Evolutionary conservation across 2,113 vertebrate species (phyloP).

Genomic region (Etheostoma cragini): DNA sequence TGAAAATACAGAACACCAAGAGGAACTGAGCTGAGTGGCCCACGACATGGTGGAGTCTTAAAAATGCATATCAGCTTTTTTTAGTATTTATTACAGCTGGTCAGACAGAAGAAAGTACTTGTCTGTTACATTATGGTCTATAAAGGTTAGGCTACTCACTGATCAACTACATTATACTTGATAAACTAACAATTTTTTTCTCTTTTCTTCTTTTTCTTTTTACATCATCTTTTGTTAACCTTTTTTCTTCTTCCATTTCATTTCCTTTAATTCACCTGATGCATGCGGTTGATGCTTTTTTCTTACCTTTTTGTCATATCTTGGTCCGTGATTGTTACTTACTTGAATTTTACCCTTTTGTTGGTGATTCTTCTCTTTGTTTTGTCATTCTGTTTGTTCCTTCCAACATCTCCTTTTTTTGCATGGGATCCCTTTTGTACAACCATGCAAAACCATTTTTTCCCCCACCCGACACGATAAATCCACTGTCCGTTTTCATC

Average conservation of each 20-base stretch:
- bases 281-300: slow-evolving; percentile 49
- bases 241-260: slow-evolving; percentile 54
- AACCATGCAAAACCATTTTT: slow-evolving; percentile 33
- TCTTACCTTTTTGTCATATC: slow-evolving; percentile 10
- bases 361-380: slow-evolving; percentile 13
- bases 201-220: slow-evolving; percentile 69
- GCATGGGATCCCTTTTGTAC: slow-evolving; percentile 39
- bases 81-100: slow-evolving; percentile 16
- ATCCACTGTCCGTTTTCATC: slow-evolving; percentile 49
- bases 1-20: slow-evolving; percentile 58
- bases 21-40: slow-evolving; percentile 59
- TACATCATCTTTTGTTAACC: slow-evolving; percentile 39
- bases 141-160: slow-evolving; percentile 40
- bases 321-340: slow-evolving; percentile 4
- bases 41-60: slow-evolving; percentile 28
- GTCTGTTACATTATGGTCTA: slow-evolving; percentile 15
- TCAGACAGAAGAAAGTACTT: slow-evolving; percentile 6
- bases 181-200: slow-evolving; percentile 68
- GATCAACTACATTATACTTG: slow-evolving; percentile 39
- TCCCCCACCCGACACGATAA: slow-evolving; percentile 12
- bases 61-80: slow-evolving; percentile 16
- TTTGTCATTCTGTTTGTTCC: slow-evolving; percentile 33
- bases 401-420: slow-evolving; percentile 28
- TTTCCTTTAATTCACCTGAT: slow-evolving; percentile 35
- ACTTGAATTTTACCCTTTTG: slow-evolving; percentile 5